Evolutionary conservation across 2,113 vertebrate species (phyloP).

Genomic region (Danio rerio): DNA sequence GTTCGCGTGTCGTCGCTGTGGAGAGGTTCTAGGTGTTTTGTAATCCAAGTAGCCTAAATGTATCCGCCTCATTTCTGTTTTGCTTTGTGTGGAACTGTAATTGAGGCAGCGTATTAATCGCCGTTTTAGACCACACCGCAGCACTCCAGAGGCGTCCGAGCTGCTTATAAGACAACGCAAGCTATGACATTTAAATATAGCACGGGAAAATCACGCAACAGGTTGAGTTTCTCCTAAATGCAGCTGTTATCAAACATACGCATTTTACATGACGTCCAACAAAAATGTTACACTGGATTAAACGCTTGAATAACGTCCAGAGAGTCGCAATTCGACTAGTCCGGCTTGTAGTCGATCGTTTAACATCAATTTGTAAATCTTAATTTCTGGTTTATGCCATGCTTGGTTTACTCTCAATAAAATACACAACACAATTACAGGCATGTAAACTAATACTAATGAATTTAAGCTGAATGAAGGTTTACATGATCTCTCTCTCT

Average conservation of each 20-base stretch:
- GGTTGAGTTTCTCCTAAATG: slow-evolving; percentile 60
- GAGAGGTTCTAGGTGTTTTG: too few species aligned
- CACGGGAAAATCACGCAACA: slow-evolving; percentile 72
- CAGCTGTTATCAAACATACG: too few species aligned
- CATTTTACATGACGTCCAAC: neutral
- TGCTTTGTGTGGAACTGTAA: neutral
- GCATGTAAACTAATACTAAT: slow-evolving; percentile 2
- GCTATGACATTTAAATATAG: slow-evolving; percentile 54
- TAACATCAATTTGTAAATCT: neutral
- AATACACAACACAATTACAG: neutral
- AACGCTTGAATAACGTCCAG: neutral
- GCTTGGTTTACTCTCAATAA: neutral
- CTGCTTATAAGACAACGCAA: neutral
- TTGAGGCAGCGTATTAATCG: neutral
- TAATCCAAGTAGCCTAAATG: too few species aligned
- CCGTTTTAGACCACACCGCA: neutral
- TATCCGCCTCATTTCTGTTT: neutral
- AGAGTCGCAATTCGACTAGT: neutral
- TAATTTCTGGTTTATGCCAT: neutral
- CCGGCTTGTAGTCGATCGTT: neutral
- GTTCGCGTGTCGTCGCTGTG: neutral
- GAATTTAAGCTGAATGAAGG: neutral
- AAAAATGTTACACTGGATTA: neutral
- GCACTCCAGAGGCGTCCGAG: neutral
- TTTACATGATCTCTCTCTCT: neutral